Base-by-base conservation (phyloP, 1,140 invertebrate genomes). In the Holcopasites calliopsidis region DNA sequence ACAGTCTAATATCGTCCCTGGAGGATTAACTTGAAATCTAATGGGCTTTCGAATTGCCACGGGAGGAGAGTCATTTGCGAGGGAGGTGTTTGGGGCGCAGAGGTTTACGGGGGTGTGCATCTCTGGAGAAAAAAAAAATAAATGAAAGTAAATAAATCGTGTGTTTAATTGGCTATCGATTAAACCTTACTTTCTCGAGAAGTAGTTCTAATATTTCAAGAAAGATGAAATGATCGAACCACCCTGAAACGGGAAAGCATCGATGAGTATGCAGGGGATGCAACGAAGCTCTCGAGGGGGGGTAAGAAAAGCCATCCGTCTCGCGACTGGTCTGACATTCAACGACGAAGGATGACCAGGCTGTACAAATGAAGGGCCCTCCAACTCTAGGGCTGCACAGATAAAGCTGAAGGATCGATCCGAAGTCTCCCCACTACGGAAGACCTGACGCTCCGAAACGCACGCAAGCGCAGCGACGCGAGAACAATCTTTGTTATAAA, bases 381-480 rank as follows among this genome's bases (percentile, higher is more conserved):
- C 10, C 4, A n/a, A 40, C 70, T 61, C 50, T 55, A 71, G 61
- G 60, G 62, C 44, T 73, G 64, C 72, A 73, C 64, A 82, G 83
- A 85, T 83, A 86, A 88, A 84, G 80, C 81, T 62, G 82, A 88
- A 87, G 82, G 83, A 89, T 87, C 88, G 88, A 89, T 87, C 83
- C 84, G 75, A 86, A 86, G 78, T 76, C 42, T n/a, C 78, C 76
- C 77, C 58, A 21, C 69, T 23, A 28, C 26, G 3, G 26, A 10
- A n/a, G 23, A 16, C 18, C 16, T 28, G 18, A 2, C 55, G 60
- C 58, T 28, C n/a, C n/a, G n/a, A 38, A 49, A 61, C 58, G 76
- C 58, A 85, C 86, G 85, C 85, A 84, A 79, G 74, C 80, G 86
- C 83, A 58, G 21, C 61, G 50, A 75, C 58, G 60, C 44, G 64